Base-by-base conservation (phyloP, 37 sponge, comb jelly and placozoan species). In the Mnemiopsis leidyi region DNA sequence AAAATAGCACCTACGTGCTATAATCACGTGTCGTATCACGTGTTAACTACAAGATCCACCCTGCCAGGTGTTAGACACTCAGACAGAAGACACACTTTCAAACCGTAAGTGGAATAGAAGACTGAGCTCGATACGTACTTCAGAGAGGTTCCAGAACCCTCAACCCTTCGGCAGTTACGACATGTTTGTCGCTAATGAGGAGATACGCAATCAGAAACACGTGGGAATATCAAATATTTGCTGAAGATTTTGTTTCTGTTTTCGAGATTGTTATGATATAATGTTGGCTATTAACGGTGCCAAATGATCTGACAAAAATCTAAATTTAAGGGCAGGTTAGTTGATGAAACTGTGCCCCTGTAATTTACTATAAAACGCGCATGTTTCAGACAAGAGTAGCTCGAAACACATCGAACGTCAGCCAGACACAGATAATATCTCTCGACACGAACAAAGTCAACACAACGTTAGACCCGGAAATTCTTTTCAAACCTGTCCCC, bases 21-120 rank as follows among this genome's bases (percentile, higher is more conserved):
- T n/a, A n/a, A n/a, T n/a, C n/a, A n/a, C n/a, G n/a, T n/a, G n/a
- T n/a, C n/a, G n/a, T n/a, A n/a, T n/a, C n/a, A n/a, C n/a, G n/a
- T n/a, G n/a, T n/a, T n/a, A n/a, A n/a, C n/a, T n/a, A n/a, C n/a
- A n/a, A n/a, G n/a, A n/a, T n/a, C 61, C 5, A 18, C 61, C 61
- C 5, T 71, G 23, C 7, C 61, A 85, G 90, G 90, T 85, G 32
- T 85, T 85, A 29, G 90, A 85, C 90, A 85, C 90, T 2, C 61
- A 85, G 30, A 40, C 90, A 36, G 90, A 85, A 18, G 90, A 85
- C 26, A 85, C 21, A 16, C 61, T 85, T 0, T 23, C 36, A 5
- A 85, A 38, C 61, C 23, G 90, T 0, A 38, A 40, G 23, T 85
- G 90, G 90, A 85, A 9, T 16, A 38, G 90, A 23, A 28, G 90